Evolutionary conservation across 2,113 vertebrate genomes (phyloP), one percentile per base, ranked within the genome.

Genomic region (Aegotheles bennettii): DNA sequence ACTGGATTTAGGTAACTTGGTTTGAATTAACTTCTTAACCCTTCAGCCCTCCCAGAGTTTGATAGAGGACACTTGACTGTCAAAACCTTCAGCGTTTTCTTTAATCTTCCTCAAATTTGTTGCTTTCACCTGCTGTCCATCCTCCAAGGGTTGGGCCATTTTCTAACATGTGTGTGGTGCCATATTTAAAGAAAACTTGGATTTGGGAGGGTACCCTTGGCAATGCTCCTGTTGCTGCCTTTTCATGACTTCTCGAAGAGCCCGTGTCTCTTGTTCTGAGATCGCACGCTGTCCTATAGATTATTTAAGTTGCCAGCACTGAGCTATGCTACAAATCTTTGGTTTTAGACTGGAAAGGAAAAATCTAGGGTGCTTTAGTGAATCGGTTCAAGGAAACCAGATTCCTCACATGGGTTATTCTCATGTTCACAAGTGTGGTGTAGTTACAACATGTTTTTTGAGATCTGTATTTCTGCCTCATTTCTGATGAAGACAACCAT

Each of bases 21-120:
- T 92, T 90, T 80, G n/a, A 84, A 81, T 86, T 88, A 57, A 45
- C 60, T 81, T 92, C 51, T 84, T 89, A 88, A 86, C n/a, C 57
- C 60, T 83, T 83, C 70, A 47, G 23, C 48, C 48, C 26, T 77
- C 56, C 26, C 45, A n/a, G 48, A 60, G 29, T 92, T 76, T 89
- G 64, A 16, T 64, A 40, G 23, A 86, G 61, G 56, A 57, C 28
- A 40, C 23, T 40, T 47, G n/a, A 5, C 35, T 63, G 17, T 63
- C 51, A 68, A 93, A 96, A 75, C 36, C 51, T 43, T 60, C 28
- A 78, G 42, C 8, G 38, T 90, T 88, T 90, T 88, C 59, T 75
- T 74, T 64, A 43, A 43, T 59, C 3, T 15, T 51, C 23, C 19
- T 71, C 56, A 56, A 13, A 69, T 71, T 10, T 36, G 20, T 87